phyloP scores from a whole-genome alignment of 2,888 invertebrate genomes.

The Kuschelorhynchus macadamiae region DNA sequence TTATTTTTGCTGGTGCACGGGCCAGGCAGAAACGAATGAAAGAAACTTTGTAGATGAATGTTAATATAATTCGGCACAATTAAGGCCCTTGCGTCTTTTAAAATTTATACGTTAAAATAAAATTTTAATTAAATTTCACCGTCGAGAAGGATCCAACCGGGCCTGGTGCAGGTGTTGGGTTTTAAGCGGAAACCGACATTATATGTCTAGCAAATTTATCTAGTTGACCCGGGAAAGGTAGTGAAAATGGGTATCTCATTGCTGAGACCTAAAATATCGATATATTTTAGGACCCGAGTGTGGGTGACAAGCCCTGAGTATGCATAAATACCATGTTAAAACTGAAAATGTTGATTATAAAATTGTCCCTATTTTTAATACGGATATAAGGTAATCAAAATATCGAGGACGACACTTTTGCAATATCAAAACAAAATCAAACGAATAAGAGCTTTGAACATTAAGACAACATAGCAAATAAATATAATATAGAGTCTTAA shows the following conservation, averaged over 20 bases:
- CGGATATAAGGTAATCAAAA: too few relatives aligned
- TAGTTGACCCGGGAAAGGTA: not conserved
- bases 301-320: too few relatives aligned
- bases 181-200: constrained; percentile 7
- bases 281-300: too few relatives aligned
- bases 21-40: constrained; percentile 32
- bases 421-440: too few relatives aligned
- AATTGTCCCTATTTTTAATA: too few relatives aligned
- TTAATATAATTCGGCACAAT: constrained; percentile 57
- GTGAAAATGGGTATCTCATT: constrained; percentile 1
- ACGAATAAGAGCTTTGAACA: too few relatives aligned
- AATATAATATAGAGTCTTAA: too few relatives aligned
- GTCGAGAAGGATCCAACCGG: constrained; percentile 13
- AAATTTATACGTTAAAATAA: constrained; percentile 48
- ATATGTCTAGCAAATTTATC: constrained; percentile 8
- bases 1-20: constrained; percentile 33
- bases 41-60: constrained; percentile 69
- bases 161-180: constrained; percentile 17
- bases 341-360: too few relatives aligned
- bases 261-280: too few relatives aligned
- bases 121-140: constrained; percentile 50
- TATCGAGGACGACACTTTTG: too few relatives aligned
- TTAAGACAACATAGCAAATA: too few relatives aligned
- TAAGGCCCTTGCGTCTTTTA: constrained; percentile 47
- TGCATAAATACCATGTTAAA: too few relatives aligned